Percentiles rank a stretch among this genome's conserved stretches.
phyloP scores from a whole-genome alignment of 1,140 invertebrate species.

The Paracyclopina nana region DNA sequence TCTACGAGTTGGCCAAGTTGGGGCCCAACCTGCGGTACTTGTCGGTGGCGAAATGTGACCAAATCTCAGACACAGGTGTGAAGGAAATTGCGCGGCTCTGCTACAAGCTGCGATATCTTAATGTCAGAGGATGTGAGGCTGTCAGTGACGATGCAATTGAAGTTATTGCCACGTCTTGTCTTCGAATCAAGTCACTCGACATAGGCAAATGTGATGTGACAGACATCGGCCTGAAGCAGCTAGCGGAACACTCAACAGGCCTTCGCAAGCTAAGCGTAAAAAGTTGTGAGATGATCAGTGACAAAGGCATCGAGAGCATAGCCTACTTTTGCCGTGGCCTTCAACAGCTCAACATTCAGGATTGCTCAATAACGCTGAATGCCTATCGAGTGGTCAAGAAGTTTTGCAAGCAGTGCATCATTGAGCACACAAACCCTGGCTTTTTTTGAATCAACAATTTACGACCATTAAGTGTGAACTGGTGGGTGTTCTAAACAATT shows the following conservation, averaged over 20 bases:
- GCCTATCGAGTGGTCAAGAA: conserved; percentile 74
- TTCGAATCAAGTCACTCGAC: conserved; percentile 58
- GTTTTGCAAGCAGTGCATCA: conserved; percentile 70
- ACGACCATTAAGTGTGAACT: too few species aligned
- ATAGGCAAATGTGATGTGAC: conserved; percentile 76
- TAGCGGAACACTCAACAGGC: conserved; percentile 71
- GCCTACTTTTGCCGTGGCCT: conserved; percentile 59
- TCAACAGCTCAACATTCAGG: conserved; percentile 74
- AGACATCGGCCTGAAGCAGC: conserved; percentile 55
- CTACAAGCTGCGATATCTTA: conserved; percentile 70
- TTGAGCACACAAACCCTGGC: conserved; percentile 81
- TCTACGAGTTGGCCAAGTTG: conserved; percentile 67
- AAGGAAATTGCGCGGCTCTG: conserved; percentile 68
- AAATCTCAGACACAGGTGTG: conserved; percentile 59
- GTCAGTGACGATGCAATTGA: conserved; percentile 71
- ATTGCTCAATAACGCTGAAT: conserved; percentile 62
- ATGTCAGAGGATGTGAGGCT: conserved; percentile 71
- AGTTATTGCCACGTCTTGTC: conserved; percentile 56
- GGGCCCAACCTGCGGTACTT: conserved; percentile 60
- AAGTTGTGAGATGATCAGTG: conserved; percentile 69
- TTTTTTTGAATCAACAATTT: conserved; percentile 42
- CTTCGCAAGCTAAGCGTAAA: conserved; percentile 69
- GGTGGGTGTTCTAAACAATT: too few species aligned
- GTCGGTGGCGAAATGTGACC: conserved; percentile 70
- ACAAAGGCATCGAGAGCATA: conserved; percentile 59